These are phyloP conservation scores for Gallinago solitaria DNA, from an alignment of 2,797 vertebrate species.

Conservation along the genomic window DNA sequence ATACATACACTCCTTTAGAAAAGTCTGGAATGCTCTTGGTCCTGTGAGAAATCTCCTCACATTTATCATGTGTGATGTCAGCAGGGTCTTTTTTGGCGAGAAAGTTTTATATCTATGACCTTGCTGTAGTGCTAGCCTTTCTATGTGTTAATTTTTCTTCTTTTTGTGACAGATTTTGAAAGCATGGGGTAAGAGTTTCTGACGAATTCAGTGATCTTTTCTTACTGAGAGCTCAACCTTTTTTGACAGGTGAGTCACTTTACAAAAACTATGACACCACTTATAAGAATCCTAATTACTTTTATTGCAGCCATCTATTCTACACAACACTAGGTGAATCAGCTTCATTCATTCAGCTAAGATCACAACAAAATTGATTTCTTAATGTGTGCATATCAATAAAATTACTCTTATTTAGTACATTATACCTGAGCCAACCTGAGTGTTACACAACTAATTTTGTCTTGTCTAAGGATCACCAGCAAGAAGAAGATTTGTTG, in stretches of 20 bases:
- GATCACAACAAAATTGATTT: not conserved
- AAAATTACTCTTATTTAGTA: not conserved
- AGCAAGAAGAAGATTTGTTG: not conserved
- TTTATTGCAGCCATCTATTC: not conserved
- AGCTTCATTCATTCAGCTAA: not conserved
- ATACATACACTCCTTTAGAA: not conserved
- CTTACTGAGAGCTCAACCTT: not conserved
- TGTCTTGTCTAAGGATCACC: not conserved
- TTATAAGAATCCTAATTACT: not conserved
- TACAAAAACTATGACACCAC: not conserved
- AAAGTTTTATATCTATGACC: not conserved
- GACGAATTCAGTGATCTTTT: not conserved
- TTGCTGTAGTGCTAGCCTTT: not conserved
- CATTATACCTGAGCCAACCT: not conserved
- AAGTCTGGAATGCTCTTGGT: not conserved
- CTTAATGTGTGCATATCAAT: not conserved
- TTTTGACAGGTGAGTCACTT: not conserved
- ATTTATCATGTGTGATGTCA: not conserved
- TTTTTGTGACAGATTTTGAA: slow-evolving; percentile 10
- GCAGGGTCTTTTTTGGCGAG: not conserved
- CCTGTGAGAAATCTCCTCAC: not conserved
- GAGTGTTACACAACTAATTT: not conserved
- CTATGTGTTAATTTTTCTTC: not conserved
- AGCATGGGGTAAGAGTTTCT: not conserved
- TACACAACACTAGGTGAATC: not conserved